Conservation (phyloP, 2,797 vertebrate species). For the Galagoides demidoff region DNA sequence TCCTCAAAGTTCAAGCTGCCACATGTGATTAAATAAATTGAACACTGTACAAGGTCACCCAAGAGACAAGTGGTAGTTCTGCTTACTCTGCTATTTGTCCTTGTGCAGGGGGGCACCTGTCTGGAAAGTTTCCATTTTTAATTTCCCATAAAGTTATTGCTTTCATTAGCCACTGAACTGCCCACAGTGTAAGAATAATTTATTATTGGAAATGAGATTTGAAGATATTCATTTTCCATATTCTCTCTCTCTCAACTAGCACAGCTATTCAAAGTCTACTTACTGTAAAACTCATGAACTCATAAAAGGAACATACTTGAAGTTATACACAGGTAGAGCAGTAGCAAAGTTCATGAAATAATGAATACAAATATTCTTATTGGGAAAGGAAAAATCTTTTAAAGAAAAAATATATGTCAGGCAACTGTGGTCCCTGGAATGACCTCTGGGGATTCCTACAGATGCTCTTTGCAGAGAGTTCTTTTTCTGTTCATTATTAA, state of each 20-base stretch:
- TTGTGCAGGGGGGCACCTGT: background rate
- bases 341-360: constrained; percentile 77
- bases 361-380: constrained; percentile 73
- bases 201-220: constrained; percentile 60
- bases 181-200: background rate
- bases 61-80: background rate
- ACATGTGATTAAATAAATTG: background rate
- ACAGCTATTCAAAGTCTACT: constrained; percentile 49
- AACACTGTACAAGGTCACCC: background rate
- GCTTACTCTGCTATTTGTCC: background rate
- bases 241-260: constrained; percentile 14
- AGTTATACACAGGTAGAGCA: constrained; percentile 57
- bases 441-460: constrained; percentile 58
- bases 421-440: constrained; percentile 27
- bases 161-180: background rate
- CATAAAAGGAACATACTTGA: constrained; percentile 37
- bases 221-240: constrained; percentile 32
- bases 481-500: constrained; percentile 69
- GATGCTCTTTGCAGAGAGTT: constrained; percentile 40
- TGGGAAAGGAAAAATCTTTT: constrained; percentile 63
- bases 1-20: background rate
- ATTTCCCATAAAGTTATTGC: background rate
- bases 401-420: constrained; percentile 55
- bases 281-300: constrained; percentile 51
- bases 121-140: background rate